phyloP scores from a whole-genome alignment of 2,113 vertebrate species.

The Cinclus mexicanus region DNA sequence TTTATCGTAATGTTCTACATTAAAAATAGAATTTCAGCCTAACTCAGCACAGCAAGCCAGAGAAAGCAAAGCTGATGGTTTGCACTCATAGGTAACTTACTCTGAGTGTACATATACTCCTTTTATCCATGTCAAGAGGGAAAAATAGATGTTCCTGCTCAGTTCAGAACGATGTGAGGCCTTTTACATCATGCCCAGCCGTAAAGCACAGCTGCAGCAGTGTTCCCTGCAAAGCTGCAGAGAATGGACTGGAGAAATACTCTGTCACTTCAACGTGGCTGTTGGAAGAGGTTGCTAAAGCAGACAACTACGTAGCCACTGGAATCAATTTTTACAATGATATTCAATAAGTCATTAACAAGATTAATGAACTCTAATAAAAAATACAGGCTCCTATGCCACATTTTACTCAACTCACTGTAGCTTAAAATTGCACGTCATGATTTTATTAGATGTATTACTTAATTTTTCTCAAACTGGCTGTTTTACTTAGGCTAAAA shows the following conservation, averaged over 20 bases:
- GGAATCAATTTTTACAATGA: conserved; percentile 49
- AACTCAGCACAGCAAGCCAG: not conserved
- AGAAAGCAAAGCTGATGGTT: not conserved
- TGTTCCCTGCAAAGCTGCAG: not conserved
- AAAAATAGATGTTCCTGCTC: not conserved
- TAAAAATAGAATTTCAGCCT: not conserved
- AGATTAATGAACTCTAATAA: conserved; percentile 66
- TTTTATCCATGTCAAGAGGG: not conserved
- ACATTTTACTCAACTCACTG: conserved; percentile 41
- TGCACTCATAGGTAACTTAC: not conserved
- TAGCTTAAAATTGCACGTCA: conserved; percentile 58
- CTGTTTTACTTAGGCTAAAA: conserved; percentile 44
- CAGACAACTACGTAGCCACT: not conserved
- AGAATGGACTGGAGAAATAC: not conserved
- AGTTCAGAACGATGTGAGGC: not conserved
- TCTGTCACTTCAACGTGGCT: not conserved
- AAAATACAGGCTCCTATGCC: conserved; percentile 26
- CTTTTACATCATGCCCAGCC: not conserved
- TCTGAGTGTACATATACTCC: not conserved
- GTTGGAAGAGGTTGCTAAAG: conserved; percentile 12
- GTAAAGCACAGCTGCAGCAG: not conserved
- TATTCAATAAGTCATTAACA: conserved; percentile 62
- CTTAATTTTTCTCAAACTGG: conserved; percentile 52
- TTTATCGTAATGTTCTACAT: not conserved
- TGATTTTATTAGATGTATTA: conserved; percentile 52